A percentile compares a stretch with the other conserved stretches of the same genome.
These are phyloP conservation scores for Equus quagga DNA, from an alignment of 2,113 vertebrate species.

Conservation along the genomic window DNA sequence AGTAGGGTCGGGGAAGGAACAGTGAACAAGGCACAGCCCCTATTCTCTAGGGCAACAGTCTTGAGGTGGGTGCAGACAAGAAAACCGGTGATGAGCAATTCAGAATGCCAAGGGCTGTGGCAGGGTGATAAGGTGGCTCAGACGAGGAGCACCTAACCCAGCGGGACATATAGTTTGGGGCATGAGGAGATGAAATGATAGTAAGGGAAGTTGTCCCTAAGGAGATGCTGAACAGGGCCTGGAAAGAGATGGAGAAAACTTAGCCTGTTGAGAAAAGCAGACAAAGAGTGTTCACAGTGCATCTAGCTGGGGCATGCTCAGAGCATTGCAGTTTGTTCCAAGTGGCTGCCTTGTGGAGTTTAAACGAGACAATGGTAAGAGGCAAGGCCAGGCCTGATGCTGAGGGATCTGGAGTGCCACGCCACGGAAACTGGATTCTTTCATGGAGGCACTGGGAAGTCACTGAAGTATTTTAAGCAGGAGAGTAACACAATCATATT, in stretches of 20 bases:
- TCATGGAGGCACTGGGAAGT: background rate
- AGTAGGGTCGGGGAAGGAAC: background rate
- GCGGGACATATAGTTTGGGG: background rate
- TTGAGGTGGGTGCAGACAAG: background rate
- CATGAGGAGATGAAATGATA: background rate
- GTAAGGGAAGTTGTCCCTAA: background rate
- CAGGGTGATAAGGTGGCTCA: background rate
- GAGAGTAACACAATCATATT: background rate
- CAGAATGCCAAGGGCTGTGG: background rate
- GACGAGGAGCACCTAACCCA: background rate
- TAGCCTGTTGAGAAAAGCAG: background rate
- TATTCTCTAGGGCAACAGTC: background rate
- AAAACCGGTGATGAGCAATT: background rate
- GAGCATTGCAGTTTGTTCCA: background rate
- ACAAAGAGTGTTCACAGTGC: background rate
- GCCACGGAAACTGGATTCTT: background rate
- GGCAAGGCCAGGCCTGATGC: background rate
- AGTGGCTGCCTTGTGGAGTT: background rate
- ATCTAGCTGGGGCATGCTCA: accelerated
- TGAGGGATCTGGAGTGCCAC: background rate
- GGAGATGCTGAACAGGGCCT: background rate
- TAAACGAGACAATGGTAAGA: background rate
- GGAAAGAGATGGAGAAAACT: background rate
- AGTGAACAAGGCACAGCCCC: background rate
- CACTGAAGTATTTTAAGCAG: background rate